phyloP scores from a whole-genome alignment of 2,888 invertebrate genomes.

The Eubasilissa splendida region DNA sequence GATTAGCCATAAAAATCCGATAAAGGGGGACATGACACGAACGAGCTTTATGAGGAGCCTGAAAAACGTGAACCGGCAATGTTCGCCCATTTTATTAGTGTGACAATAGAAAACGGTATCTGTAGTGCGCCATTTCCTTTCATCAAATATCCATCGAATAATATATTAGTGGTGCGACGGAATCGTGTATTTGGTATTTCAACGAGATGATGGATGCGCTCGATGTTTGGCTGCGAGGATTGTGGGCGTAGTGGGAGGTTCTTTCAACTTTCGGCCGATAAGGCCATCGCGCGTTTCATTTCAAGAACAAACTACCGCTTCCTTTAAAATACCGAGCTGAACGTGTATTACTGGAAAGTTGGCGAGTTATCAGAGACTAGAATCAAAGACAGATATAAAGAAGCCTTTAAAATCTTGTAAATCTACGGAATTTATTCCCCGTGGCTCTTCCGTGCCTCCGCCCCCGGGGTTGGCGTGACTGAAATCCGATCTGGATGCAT shows the following conservation, averaged over 20 bases:
- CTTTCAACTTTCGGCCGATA: too few relatives aligned
- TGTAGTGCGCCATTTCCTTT: slow-evolving; percentile 11
- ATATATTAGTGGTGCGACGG: too few relatives aligned
- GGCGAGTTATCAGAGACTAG: slow-evolving; percentile 1
- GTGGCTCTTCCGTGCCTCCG: neutral
- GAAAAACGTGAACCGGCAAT: slow-evolving; percentile 8
- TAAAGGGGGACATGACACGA: slow-evolving; percentile 27
- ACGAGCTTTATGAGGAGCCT: slow-evolving; percentile 29
- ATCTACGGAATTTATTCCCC: slow-evolving; percentile 12
- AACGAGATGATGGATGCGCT: too few relatives aligned
- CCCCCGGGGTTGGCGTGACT: slow-evolving; percentile 21
- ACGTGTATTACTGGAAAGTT: neutral
- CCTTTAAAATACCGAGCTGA: too few relatives aligned
- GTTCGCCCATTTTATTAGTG: slow-evolving; percentile 13
- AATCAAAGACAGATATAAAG: slow-evolving; percentile 11
- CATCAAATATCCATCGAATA: slow-evolving; percentile 18
- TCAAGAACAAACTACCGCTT: too few relatives aligned
- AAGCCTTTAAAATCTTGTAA: slow-evolving; percentile 13
- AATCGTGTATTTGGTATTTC: too few relatives aligned
- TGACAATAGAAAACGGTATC: slow-evolving; percentile 23
- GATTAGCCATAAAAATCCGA: slow-evolving; percentile 39
- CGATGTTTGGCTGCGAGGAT: too few relatives aligned
- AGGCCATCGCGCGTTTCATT: too few relatives aligned
- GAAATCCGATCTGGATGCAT: slow-evolving; percentile 19
- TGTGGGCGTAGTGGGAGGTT: too few relatives aligned